These are phyloP conservation scores for Parochlus steinenii DNA, from an alignment of 2,888 invertebrate species.

Conservation along the genomic window DNA sequence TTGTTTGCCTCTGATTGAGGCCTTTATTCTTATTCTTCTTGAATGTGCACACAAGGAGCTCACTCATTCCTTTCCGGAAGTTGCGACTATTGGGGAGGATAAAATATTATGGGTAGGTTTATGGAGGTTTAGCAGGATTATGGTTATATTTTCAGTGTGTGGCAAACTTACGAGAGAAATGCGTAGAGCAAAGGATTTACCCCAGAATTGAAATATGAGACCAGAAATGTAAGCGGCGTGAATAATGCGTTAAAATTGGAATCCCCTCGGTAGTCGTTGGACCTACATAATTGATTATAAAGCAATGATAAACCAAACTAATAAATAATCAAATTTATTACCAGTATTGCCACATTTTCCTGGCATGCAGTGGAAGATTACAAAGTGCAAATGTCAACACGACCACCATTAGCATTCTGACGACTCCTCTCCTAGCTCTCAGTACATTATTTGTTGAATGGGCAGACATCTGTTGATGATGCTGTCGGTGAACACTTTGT, in stretches of 20 bases:
- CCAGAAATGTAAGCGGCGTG: conserved; percentile 71
- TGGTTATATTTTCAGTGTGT: conserved; percentile 29
- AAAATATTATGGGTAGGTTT: too few relatives aligned
- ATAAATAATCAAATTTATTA: conserved; percentile 18
- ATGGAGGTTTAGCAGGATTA: neutral
- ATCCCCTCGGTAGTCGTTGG: conserved; percentile 47
- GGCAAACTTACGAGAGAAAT: conserved; percentile 50
- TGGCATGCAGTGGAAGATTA: conserved; percentile 76
- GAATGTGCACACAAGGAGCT: conserved; percentile 49
- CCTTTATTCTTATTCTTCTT: conserved; percentile 29
- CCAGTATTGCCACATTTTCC: conserved; percentile 81
- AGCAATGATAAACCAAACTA: neutral
- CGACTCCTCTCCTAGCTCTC: conserved; percentile 66
- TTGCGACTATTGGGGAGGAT: too few relatives aligned
- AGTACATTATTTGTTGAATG: conserved; percentile 60
- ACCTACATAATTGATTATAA: conserved; percentile 22
- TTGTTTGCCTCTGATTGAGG: conserved; percentile 26
- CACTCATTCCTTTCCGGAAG: conserved; percentile 71
- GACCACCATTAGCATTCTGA: conserved; percentile 76
- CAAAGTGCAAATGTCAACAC: conserved; percentile 78
- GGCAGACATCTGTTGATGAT: conserved; percentile 33
- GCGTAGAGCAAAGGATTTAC: conserved; percentile 84
- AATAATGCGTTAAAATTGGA: conserved; percentile 60
- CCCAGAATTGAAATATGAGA: conserved; percentile 79
- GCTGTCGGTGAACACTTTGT: conserved; percentile 19